Evolutionary conservation across 2,888 invertebrate species (phyloP).

Genomic region (Sesia bembeciformis): DNA sequence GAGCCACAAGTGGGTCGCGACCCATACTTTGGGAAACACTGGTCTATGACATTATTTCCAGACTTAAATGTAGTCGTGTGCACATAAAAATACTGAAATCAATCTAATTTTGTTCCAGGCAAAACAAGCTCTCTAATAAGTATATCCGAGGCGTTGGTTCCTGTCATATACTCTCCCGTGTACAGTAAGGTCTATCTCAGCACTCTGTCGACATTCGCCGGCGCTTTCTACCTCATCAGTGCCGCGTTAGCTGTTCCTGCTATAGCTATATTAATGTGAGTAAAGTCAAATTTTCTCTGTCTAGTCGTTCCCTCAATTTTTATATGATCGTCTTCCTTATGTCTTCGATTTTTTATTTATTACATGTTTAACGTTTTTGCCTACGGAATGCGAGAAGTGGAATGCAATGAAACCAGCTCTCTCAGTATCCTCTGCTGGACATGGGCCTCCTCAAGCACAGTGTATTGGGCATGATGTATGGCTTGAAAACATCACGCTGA

Average conservation of each 20-base stretch:
- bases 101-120: constrained; percentile 26
- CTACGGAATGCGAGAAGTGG: constrained; percentile 16
- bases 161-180: constrained; percentile 69
- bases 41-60: too few relatives aligned
- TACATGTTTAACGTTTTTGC: neutral
- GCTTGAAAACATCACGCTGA: too few relatives aligned
- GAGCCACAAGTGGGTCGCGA: too few relatives aligned
- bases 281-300: constrained; percentile 8
- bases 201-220: constrained; percentile 62
- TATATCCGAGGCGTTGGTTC: constrained; percentile 73
- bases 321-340: too few relatives aligned
- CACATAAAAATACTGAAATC: too few relatives aligned
- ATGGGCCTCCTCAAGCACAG: too few relatives aligned
- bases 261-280: constrained; percentile 64
- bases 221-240: constrained; percentile 75
- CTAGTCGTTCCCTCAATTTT: neutral
- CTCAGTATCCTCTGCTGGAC: too few relatives aligned
- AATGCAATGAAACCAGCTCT: too few relatives aligned
- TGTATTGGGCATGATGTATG: too few relatives aligned
- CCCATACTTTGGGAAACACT: too few relatives aligned
- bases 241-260: constrained; percentile 61
- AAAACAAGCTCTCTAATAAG: constrained; percentile 76
- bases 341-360: too few relatives aligned
- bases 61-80: too few relatives aligned
- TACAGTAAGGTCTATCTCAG: constrained; percentile 71